A percentile compares a stretch with the other conserved stretches of the same genome.
Evolutionary conservation across 2,113 vertebrate genomes (phyloP).

Genomic region (Astur gentilis): DNA sequence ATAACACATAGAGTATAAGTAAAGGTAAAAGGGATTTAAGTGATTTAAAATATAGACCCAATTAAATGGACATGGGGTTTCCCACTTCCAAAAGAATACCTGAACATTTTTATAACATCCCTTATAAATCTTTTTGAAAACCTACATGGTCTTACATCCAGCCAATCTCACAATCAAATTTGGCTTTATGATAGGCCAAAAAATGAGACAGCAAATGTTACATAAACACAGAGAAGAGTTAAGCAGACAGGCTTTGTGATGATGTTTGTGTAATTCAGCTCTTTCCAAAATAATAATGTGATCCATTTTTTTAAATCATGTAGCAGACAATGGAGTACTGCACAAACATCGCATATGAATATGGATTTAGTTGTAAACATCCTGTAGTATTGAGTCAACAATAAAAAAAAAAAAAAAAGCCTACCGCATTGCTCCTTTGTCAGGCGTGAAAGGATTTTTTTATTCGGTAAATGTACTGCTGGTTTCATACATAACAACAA

Average conservation of each 20-base stretch:
- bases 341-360: neutral
- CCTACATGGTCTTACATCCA: neutral
- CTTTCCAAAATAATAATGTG: neutral
- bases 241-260: neutral
- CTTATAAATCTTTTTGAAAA: neutral
- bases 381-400: neutral
- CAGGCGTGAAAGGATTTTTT: constrained; percentile 34
- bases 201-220: neutral
- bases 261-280: neutral
- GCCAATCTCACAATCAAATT: neutral
- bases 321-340: neutral
- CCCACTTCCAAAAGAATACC: neutral
- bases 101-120: neutral
- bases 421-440: constrained; percentile 2
- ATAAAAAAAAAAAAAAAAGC: constrained; percentile 26
- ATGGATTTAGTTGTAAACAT: neutral
- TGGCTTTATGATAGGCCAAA: neutral
- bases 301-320: neutral
- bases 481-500: constrained; percentile 35
- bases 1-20: neutral
- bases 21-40: neutral
- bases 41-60: neutral
- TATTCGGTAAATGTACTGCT: constrained; percentile 30
- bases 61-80: neutral
- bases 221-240: neutral